Evolutionary conservation across 2,797 vertebrate genomes (phyloP).

Genomic region (Parauchenoglanis punctatus): DNA sequence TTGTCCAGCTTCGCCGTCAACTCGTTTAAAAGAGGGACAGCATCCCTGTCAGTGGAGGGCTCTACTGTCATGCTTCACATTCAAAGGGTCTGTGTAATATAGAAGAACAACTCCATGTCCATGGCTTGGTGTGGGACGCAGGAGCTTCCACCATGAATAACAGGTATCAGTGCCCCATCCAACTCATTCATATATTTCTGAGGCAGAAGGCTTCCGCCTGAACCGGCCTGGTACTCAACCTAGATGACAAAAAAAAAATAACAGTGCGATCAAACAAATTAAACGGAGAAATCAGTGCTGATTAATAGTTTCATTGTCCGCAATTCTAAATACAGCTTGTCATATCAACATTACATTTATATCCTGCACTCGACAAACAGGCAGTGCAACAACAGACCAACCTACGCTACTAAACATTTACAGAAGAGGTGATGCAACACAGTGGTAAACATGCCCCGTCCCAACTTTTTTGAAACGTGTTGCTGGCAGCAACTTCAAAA

Average conservation of each 20-base stretch:
- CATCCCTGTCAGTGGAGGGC: constrained; percentile 36
- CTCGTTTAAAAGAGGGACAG: constrained; percentile 26
- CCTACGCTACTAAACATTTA: background rate
- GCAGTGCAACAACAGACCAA: background rate
- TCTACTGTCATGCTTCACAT: constrained; percentile 12
- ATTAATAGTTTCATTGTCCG: background rate
- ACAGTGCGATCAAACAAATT: background rate
- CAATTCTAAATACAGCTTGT: background rate
- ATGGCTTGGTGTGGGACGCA: constrained; percentile 79
- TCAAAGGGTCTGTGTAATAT: constrained; percentile 82
- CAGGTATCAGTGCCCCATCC: constrained; percentile 88
- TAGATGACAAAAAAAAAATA: constrained; percentile 58
- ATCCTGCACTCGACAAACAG: background rate
- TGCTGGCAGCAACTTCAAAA: too few relatives aligned
- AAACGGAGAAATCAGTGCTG: background rate
- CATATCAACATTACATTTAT: background rate
- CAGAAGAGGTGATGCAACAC: too few relatives aligned
- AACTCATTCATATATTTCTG: constrained; percentile 92
- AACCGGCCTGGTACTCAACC: constrained; percentile 94
- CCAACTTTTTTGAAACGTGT: too few relatives aligned
- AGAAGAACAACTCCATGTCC: constrained; percentile 92
- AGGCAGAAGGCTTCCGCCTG: constrained; percentile 83
- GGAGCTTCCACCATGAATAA: constrained; percentile 86
- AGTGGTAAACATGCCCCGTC: too few relatives aligned
- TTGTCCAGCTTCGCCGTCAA: constrained; percentile 23